Evolutionary conservation across 2,888 invertebrate species (phyloP), one percentile per base, ranked within the genome.

Genomic region (Nycteola revayana): DNA sequence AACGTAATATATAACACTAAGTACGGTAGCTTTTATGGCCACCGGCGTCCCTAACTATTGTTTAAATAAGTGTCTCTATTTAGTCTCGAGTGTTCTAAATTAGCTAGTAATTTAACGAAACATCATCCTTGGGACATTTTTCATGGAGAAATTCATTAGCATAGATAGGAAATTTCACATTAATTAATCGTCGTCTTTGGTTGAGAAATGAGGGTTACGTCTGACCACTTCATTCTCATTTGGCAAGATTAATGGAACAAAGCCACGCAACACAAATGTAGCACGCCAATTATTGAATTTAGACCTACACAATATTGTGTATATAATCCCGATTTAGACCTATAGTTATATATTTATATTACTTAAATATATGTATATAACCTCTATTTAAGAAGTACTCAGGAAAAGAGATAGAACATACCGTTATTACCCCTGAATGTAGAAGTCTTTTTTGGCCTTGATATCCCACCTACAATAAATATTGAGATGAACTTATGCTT

Each of bases 221-320:
- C 71, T 78, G 79, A 80, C 79, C 77, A 73, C 75, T 79, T 75
- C 76, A 79, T 79, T 75, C 74, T 70, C 67, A 60, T 70, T 71
- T 67, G 71, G 68, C 71, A 76, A 73, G 76, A 77, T 77, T 77
- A 76, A 79, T 79, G 68, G 67, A 34, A 46, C 52, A 48, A 60
- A 61, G 64, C 69, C 75, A 75, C 73, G 75, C 72, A 74, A 54
- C 65, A 63, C 60, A 59, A 62, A 55, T 60, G 59, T 59, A 43
- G 48, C 49, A 43, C 53, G 61, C 66, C 64, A 51, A 60, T 61
- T 63, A 71, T 66, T 58, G 60, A 63, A 49, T 42, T 25, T 35
- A 31, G 20, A 26, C 27, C 10, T 50, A 54, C 45, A 55, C 33
- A 41, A 48, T 44, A 44, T 42, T 20, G n/a, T n/a, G n/a, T n/a